Evolutionary conservation across 1,140 invertebrate species (phyloP), one percentile per base, ranked within the genome.

Genomic region (Drosophila oshimai): DNA sequence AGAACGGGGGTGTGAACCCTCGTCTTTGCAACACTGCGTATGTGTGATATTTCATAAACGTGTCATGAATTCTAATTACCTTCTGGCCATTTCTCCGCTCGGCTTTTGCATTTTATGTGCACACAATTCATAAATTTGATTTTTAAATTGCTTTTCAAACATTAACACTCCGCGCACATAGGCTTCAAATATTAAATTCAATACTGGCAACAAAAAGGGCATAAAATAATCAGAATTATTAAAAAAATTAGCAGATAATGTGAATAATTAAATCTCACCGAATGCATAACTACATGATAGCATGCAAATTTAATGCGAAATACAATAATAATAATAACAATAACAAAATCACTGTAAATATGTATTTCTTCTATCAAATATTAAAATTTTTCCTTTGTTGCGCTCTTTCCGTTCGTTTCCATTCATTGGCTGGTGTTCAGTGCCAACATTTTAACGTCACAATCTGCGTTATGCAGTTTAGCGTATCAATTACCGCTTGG

Each of bases 51-150:
- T 86, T 86, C 81, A 86, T 73, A 76, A 79, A 68, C 81, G 80
- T 86, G 80, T 86, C 80, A 80, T 86, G 80, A 86, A 86, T 86
- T 86, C 80, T 86, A 86, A 86, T 86, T 86, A 86, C 75, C 65
- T 75, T 86, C 74, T 87, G 71, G 69, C 58, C 22, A 65, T 67
- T 67, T 39, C 62, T 67, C 31, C 34, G 62, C 54, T 45, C 15
- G 9, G 57, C 24, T 69, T 74, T 74, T 74, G 68, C 68, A 77
- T 62, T 68, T 62, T 64, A 79, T 70, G 68, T 45, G 44, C 47
- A 77, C 70, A 74, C 73, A 75, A 76, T 78, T 81, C 73, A 83
- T 84, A 83, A 78, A 84, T 83, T 74, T 60, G 50, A 61, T 61
- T 74, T 74, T 53, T 46, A 86, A 86, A 86, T 75, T 79, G 51